A percentile compares a stretch with the other conserved stretches of the same genome.
Evolutionary conservation across 23 tunicate species (phyloP).

Genomic region (Trididemnum clinides): DNA sequence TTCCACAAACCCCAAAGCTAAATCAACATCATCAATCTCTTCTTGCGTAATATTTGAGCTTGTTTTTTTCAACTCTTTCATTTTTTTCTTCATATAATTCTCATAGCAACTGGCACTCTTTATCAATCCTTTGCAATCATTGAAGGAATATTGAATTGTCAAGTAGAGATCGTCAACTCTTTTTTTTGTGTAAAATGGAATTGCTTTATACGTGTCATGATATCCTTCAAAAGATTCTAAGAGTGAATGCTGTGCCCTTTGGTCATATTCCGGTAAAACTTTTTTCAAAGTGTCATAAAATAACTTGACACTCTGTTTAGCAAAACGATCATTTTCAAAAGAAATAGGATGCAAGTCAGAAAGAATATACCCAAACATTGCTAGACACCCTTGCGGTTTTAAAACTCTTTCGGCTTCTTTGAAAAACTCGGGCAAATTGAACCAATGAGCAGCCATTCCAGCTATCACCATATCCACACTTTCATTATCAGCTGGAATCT

Average conservation of each 20-base stretch:
- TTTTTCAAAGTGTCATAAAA: not conserved
- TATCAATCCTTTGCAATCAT: not conserved
- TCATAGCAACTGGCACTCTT: not conserved
- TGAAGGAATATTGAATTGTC: not conserved
- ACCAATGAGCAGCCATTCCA: constrained; percentile 56
- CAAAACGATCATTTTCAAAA: not conserved
- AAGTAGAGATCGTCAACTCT: not conserved
- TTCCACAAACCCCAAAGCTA: not conserved
- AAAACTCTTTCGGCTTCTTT: constrained; percentile 46
- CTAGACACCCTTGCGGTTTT: constrained; percentile 40
- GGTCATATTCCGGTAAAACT: not conserved
- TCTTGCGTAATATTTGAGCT: not conserved
- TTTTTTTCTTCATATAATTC: not conserved
- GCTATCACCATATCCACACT: constrained; percentile 33
- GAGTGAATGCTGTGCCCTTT: no score
- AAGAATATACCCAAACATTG: constrained; percentile 34
- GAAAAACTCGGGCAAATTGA: constrained; percentile 26
- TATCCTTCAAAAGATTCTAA: not conserved
- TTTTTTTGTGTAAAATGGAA: not conserved
- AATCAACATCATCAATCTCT: not conserved
- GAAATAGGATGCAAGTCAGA: not conserved
- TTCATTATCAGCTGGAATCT: constrained; percentile 33
- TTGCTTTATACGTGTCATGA: not conserved
- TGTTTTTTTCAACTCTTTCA: not conserved
- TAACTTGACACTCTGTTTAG: not conserved